phyloP scores from a whole-genome alignment of 1,140 invertebrate species.

The Euura lappo region DNA sequence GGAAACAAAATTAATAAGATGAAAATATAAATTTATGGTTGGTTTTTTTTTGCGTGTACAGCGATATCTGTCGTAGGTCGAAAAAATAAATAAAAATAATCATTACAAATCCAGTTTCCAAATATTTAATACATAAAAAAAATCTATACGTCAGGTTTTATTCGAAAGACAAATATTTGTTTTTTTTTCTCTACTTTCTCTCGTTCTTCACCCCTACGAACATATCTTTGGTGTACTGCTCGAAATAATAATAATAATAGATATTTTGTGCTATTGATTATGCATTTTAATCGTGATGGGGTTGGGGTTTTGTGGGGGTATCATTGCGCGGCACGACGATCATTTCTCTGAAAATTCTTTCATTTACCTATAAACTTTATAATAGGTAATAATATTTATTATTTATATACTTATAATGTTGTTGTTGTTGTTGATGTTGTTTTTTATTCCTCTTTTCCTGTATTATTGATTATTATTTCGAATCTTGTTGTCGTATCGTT shows the following conservation, averaged over 20 bases:
- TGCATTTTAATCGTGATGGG: constrained; percentile 17
- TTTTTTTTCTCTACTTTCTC: constrained; percentile 10
- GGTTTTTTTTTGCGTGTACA: constrained; percentile 24
- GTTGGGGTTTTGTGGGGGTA: constrained; percentile 16
- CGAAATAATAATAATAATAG: constrained; percentile 32
- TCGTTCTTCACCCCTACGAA: constrained; percentile 39
- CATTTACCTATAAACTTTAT: not conserved
- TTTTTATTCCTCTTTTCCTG: too few species aligned
- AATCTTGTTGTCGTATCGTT: too few species aligned
- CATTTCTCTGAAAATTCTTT: constrained; percentile 13
- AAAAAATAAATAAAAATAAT: not conserved
- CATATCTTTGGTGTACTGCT: constrained; percentile 52
- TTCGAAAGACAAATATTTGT: too few species aligned
- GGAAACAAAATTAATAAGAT: too few species aligned
- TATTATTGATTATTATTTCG: too few species aligned
- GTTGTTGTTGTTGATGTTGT: not conserved
- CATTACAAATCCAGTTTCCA: not conserved
- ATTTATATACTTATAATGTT: not conserved
- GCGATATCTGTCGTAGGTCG: constrained; percentile 33
- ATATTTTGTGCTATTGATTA: constrained; percentile 35
- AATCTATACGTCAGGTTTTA: too few species aligned
- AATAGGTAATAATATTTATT: not conserved
- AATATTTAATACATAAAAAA: not conserved
- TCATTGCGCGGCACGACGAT: constrained; percentile 32
- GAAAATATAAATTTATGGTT: too few species aligned